These are phyloP conservation scores for Electrona antarctica DNA, from an alignment of 2,113 vertebrate genomes.

Conservation along the genomic window DNA sequence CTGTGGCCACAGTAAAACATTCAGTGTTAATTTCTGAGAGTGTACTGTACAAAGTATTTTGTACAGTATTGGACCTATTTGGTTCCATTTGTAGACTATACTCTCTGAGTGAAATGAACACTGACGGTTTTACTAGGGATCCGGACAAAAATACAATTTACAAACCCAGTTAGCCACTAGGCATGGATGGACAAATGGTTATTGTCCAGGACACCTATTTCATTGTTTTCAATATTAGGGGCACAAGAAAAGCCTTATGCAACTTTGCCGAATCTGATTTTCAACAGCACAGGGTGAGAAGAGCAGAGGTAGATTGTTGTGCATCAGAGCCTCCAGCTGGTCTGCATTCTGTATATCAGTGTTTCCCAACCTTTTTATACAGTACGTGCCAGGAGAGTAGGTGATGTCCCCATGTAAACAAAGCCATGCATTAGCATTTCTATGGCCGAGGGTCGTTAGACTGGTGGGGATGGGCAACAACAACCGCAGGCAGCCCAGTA, in stretches of 20 bases:
- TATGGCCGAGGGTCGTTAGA: too few species aligned
- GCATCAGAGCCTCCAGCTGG: slow-evolving; percentile 30
- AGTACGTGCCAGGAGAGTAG: not conserved
- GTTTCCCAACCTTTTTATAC: not conserved
- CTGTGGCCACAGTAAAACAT: slow-evolving; percentile 13
- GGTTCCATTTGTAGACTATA: too few species aligned
- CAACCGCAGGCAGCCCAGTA: too few species aligned
- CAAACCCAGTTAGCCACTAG: slow-evolving; percentile 56
- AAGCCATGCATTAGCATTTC: too few species aligned
- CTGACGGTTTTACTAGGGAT: not conserved
- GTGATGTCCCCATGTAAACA: too few species aligned
- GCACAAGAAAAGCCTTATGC: not conserved
- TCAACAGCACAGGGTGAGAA: not conserved
- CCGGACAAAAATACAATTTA: slow-evolving; percentile 37
- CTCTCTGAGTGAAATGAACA: too few species aligned
- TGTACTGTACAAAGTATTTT: too few species aligned
- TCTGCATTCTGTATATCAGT: slow-evolving; percentile 11
- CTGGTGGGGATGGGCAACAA: slow-evolving; percentile 20
- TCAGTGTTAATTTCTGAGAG: too few species aligned
- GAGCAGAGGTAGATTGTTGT: not conserved
- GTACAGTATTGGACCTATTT: too few species aligned
- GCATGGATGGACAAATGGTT: slow-evolving; percentile 51
- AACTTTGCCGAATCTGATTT: not conserved
- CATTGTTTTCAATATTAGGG: not conserved
- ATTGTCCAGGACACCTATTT: slow-evolving; percentile 29